Evolutionary conservation across 2,113 vertebrate species (phyloP), one percentile per base, ranked within the genome.

Genomic region (Climacteris rufus): DNA sequence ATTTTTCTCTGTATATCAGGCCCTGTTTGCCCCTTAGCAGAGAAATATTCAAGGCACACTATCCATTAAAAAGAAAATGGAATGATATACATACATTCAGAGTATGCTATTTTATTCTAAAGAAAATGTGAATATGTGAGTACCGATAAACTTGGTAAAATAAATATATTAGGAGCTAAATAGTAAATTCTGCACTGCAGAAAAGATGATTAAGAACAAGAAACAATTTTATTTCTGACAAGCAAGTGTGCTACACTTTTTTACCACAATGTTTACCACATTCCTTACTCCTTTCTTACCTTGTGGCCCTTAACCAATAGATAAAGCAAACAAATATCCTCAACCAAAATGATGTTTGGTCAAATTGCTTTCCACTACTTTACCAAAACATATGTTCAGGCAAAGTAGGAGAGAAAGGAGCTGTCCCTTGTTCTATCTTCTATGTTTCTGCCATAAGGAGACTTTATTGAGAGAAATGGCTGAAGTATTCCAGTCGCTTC

Each of bases 221-320:
- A 56, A 69, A 40, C 6, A 21, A n/a, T 40, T 72, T 52, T 71
- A 54, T 50, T 65, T 33, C 49, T 60, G 53, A 24, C 8, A 72
- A 33, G 75, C 11, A 60, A 20, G 21, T 28, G 20, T 20, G 61
- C 57, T 27, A 64, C 8, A 15, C 25, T 64, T 52, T 21, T 10
- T 69, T 93, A 54, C 2, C 17, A 27, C 13, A 68, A 53, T 84
- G 24, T 10, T 69, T 93, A 54, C 2, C 17, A 27, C 13, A 68
- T 57, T 84, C 9, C 20, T 90, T 71, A 47, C 13, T 27, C 24
- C 14, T 66, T 65, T n/a, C 20, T 84, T 63, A 39, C n/a, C 59
- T 72, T 57, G 28, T 0, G 0, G 13, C 31, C 39, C 33, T 76
- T 60, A 50, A 70, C 11, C 15, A 75, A 54, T 21, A 2, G 3